These are phyloP conservation scores for Ptychochromis oligacanthus DNA, from an alignment of 2,113 vertebrate species.

Conservation along the genomic window DNA sequence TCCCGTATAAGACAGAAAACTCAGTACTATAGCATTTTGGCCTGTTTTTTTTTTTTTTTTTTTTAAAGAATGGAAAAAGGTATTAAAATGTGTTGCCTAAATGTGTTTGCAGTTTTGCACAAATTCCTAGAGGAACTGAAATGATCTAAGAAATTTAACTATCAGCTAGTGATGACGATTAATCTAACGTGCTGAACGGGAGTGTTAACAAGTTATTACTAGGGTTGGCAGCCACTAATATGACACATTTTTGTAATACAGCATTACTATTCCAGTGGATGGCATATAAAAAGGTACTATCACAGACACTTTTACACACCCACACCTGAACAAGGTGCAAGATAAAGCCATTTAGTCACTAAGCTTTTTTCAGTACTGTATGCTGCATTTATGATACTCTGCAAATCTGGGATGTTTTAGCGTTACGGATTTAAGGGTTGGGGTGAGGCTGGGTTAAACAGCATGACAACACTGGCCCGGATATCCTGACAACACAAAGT, in stretches of 20 bases:
- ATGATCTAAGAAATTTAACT: background rate
- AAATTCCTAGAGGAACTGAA: background rate
- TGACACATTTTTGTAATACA: background rate
- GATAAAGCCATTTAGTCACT: background rate
- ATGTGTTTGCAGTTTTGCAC: background rate
- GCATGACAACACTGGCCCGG: background rate
- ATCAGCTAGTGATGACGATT: background rate
- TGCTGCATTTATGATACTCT: background rate
- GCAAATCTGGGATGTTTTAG: background rate
- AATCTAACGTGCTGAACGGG: background rate
- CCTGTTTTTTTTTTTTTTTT: no score
- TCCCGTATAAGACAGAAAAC: background rate
- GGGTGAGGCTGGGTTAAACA: background rate
- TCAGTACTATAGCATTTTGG: no score
- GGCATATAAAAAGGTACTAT: background rate
- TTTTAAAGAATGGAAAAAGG: no score
- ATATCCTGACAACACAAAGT: conserved; percentile 6
- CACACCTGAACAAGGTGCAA: background rate
- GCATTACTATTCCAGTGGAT: background rate
- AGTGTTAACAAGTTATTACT: background rate
- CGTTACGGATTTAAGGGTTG: background rate
- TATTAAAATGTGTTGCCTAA: background rate
- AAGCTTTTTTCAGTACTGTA: background rate
- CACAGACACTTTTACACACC: background rate
- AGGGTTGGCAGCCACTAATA: background rate